These are phyloP conservation scores for Temnopleurus reevesii DNA, from an alignment of 53 echinoderm and acorn worm genomes.

Conservation along the genomic window DNA sequence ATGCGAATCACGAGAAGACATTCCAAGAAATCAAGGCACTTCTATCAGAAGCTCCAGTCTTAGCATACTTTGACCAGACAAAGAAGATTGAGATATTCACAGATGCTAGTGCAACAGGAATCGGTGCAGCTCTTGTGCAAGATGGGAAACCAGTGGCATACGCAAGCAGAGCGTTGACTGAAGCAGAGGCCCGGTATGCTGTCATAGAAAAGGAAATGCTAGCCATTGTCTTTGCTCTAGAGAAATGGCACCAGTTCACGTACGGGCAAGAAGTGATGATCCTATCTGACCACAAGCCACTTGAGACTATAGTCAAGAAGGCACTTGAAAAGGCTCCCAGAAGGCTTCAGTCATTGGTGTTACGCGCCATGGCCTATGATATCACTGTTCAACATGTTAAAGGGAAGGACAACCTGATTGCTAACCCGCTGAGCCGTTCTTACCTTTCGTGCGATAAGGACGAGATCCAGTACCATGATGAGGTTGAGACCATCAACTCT, in stretches of 20 bases:
- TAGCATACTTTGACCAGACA: conserved; percentile 52
- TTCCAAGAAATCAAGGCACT: conserved; percentile 58
- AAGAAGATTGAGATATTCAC: conserved; percentile 42
- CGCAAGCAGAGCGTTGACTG: conserved; percentile 65
- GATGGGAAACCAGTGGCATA: conserved; percentile 68
- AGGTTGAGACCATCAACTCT: conserved; percentile 55
- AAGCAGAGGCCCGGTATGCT: conserved; percentile 59
- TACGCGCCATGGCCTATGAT: conserved; percentile 57
- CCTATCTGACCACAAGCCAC: conserved; percentile 65
- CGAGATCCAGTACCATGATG: conserved; percentile 25
- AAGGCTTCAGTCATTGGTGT: conserved; percentile 58
- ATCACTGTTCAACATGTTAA: conserved; percentile 19
- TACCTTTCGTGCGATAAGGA: too few relatives aligned
- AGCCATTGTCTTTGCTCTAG: conserved; percentile 64
- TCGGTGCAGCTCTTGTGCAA: conserved; percentile 61
- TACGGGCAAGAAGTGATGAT: conserved; percentile 66
- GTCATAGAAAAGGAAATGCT: conserved; percentile 76
- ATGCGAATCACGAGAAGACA: conserved; percentile 47
- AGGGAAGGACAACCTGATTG: conserved; percentile 56
- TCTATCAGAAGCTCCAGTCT: conserved; percentile 56
- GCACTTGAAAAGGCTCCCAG: conserved; percentile 59
- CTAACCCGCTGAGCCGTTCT: conserved; percentile 59
- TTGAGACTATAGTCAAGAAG: conserved; percentile 56
- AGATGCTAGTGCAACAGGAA: conserved; percentile 60
- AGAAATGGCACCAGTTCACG: conserved; percentile 77